These are phyloP conservation scores for Xerus rutilus DNA, from an alignment of 2,797 vertebrate species.

Conservation along the genomic window DNA sequence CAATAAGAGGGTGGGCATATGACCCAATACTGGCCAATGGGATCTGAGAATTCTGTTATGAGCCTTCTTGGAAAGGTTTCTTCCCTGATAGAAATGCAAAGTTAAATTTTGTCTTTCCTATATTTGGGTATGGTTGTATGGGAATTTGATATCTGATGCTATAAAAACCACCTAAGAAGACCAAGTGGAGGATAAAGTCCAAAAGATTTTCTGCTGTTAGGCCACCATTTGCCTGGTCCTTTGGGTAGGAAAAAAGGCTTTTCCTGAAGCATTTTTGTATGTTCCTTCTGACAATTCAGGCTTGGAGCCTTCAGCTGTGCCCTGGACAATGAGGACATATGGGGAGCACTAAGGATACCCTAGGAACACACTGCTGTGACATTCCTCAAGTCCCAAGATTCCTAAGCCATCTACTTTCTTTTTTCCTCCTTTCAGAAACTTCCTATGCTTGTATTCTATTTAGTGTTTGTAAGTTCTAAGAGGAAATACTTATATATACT, in stretches of 20 bases:
- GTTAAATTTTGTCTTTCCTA: background rate
- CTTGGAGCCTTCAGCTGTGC: too few relatives aligned
- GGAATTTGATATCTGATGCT: background rate
- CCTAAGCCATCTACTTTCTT: too few relatives aligned
- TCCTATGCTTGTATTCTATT: too few relatives aligned
- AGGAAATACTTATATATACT: background rate
- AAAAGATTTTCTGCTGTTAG: background rate
- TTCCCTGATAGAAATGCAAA: slow-evolving; percentile 13
- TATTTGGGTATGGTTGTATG: background rate
- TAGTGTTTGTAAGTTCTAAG: background rate
- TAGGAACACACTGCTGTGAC: too few relatives aligned
- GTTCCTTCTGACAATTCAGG: too few relatives aligned
- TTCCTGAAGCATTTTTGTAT: too few relatives aligned
- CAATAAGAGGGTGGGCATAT: background rate
- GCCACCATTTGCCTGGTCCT: background rate
- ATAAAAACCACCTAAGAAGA: background rate
- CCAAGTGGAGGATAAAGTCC: background rate
- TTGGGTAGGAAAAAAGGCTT: background rate
- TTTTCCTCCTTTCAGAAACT: too few relatives aligned
- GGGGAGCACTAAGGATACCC: too few relatives aligned
- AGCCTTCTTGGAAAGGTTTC: background rate
- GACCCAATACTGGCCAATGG: background rate
- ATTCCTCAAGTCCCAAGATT: too few relatives aligned
- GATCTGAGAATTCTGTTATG: background rate
- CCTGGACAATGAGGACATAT: too few relatives aligned